Conservation (phyloP, 2,888 invertebrate genomes). For the Aethes cnicana region DNA sequence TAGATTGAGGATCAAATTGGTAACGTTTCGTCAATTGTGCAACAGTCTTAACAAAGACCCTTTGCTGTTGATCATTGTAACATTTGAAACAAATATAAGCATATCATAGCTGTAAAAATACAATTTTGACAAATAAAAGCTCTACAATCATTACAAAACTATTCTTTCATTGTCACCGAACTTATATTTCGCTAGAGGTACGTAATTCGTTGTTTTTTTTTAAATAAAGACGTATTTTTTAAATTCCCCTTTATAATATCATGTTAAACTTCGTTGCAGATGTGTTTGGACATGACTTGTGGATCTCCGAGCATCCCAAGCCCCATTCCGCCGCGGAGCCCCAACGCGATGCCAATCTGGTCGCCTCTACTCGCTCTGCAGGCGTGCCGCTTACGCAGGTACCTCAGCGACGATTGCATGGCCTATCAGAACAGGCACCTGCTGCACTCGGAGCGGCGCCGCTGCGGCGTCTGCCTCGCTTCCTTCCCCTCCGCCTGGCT, state of each 20-base stretch:
- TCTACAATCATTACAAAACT: conserved; percentile 81
- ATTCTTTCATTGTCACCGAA: conserved; percentile 52
- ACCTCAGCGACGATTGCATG: conserved; percentile 79
- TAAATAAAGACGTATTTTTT: not conserved
- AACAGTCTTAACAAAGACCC: conserved; percentile 67
- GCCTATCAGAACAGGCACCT: conserved; percentile 65
- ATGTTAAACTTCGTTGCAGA: conserved; percentile 52
- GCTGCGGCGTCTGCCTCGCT: conserved; percentile 92
- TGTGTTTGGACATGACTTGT: conserved; percentile 74
- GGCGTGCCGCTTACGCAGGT: conserved; percentile 73
- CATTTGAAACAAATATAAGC: conserved; percentile 90
- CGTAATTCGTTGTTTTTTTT: conserved; percentile 32
- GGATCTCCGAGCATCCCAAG: conserved; percentile 56
- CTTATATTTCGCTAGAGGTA: conserved; percentile 38
- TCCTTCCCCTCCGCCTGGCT: conserved; percentile 94
- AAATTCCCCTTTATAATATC: conserved; percentile 1
- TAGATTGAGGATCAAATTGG: conserved; percentile 64
- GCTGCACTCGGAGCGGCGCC: conserved; percentile 73
- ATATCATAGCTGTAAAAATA: conserved; percentile 96
- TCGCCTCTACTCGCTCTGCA: conserved; percentile 75
- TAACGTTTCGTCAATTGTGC: conserved; percentile 77
- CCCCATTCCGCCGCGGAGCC: conserved; percentile 63
- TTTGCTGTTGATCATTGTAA: conserved; percentile 84
- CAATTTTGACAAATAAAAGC: conserved; percentile 92
- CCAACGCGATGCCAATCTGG: conserved; percentile 68